Percentiles rank a stretch among this genome's conserved stretches.
Conservation (phyloP, 1,140 invertebrate species). For the Acyrthosiphon pisum region DNA sequence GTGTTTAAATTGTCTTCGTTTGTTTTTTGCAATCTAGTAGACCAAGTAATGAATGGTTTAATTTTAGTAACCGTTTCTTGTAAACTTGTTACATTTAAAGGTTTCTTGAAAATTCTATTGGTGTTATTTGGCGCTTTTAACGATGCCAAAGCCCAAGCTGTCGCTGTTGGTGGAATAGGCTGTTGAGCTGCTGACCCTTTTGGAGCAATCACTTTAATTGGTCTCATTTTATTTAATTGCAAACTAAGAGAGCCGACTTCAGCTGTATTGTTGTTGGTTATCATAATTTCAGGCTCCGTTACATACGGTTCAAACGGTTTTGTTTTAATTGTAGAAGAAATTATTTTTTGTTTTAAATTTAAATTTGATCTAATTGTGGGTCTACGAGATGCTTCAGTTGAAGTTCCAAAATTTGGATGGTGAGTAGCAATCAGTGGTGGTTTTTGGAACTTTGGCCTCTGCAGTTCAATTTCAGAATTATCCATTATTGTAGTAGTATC, state of each 20-base stretch:
- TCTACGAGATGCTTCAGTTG: constrained; percentile 41
- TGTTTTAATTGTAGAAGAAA: constrained; percentile 40
- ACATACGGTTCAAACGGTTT: background rate
- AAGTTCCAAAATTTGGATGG: constrained; percentile 48
- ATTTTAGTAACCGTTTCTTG: constrained; percentile 52
- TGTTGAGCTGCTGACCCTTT: constrained; percentile 13
- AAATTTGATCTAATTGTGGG: constrained; percentile 41
- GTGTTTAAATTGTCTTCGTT: constrained; percentile 49
- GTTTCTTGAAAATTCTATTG: constrained; percentile 31
- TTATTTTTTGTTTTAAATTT: constrained; percentile 52
- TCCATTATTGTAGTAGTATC: constrained; percentile 32
- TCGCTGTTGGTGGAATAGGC: constrained; percentile 54
- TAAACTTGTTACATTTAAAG: background rate
- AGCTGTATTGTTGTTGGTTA: background rate
- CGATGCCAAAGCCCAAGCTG: constrained; percentile 57
- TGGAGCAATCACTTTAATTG: constrained; percentile 3
- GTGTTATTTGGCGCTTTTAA: constrained; percentile 50
- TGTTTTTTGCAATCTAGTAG: constrained; percentile 58
- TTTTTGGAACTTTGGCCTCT: constrained; percentile 48
- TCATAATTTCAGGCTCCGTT: constrained; percentile 13
- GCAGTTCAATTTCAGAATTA: background rate
- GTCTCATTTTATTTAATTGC: constrained; percentile 35
- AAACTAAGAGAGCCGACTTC: background rate
- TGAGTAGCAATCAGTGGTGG: constrained; percentile 43
- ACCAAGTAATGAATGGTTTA: constrained; percentile 59